phyloP scores from a whole-genome alignment of 1,140 invertebrate genomes.

The Heliconius hewitsoni region DNA sequence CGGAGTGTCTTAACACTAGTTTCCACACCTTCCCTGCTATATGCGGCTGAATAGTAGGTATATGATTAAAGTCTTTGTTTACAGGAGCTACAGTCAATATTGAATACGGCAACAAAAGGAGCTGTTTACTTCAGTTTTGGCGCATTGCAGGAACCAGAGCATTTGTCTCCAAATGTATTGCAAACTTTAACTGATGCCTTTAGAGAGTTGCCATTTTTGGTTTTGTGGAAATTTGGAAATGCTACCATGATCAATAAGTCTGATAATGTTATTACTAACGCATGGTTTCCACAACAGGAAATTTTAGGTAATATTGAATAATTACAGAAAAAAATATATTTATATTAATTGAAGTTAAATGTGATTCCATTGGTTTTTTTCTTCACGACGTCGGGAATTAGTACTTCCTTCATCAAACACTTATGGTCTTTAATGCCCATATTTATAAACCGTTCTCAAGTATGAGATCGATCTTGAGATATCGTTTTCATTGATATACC shows the following conservation, averaged over 20 bases:
- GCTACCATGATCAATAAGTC: slow-evolving; percentile 72
- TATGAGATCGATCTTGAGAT: too few relatives aligned
- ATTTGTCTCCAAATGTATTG: slow-evolving; percentile 63
- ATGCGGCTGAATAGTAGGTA: too few relatives aligned
- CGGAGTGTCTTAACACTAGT: not conserved
- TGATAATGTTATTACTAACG: slow-evolving; percentile 75
- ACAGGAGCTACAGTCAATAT: slow-evolving; percentile 73
- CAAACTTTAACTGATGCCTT: slow-evolving; percentile 75
- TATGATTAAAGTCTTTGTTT: slow-evolving; percentile 34
- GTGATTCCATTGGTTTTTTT: too few relatives aligned
- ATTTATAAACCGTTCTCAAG: too few relatives aligned
- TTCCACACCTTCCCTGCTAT: too few relatives aligned
- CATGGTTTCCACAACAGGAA: slow-evolving; percentile 85
- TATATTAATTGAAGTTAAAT: too few relatives aligned
- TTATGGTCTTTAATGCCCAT: too few relatives aligned
- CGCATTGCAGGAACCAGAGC: slow-evolving; percentile 72
- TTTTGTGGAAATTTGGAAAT: slow-evolving; percentile 84
- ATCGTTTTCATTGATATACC: too few relatives aligned
- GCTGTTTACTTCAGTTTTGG: slow-evolving; percentile 82
- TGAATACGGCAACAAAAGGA: slow-evolving; percentile 77
- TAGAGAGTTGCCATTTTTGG: slow-evolving; percentile 77
- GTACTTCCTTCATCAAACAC: too few relatives aligned
- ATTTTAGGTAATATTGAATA: slow-evolving; percentile 74
- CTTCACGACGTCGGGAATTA: too few relatives aligned
- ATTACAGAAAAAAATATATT: too few relatives aligned